A percentile compares a stretch with the other conserved stretches of the same genome.
Conservation (phyloP, 2,797 vertebrate species). For the Vespertilio murinus region DNA sequence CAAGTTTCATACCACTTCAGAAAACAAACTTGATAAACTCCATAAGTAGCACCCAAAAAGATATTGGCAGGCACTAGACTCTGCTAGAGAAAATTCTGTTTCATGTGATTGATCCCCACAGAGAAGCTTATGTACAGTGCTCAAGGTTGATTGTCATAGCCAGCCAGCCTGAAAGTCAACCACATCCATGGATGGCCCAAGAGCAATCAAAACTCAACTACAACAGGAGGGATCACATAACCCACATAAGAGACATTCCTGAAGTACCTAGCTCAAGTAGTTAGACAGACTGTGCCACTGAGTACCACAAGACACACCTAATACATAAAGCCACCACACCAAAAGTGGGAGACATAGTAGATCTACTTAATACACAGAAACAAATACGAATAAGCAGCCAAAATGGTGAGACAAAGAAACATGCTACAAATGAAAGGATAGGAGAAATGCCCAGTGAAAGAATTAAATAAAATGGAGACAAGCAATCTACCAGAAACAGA, state of each 20-base stretch:
- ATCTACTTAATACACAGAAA: not conserved
- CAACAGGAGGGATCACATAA: not conserved
- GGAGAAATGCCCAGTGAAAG: not conserved
- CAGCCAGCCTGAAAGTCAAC: not conserved
- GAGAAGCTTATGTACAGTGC: not conserved
- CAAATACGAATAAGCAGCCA: not conserved
- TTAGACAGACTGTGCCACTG: not conserved
- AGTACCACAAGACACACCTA: not conserved
- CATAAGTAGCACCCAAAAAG: not conserved
- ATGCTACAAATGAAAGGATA: not conserved
- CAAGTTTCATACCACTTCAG: not conserved
- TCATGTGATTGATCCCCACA: not conserved
- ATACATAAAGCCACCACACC: not conserved
- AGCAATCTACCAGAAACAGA: not conserved
- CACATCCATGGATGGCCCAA: not conserved
- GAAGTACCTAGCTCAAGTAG: not conserved
- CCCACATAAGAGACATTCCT: not conserved
- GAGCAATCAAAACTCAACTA: not conserved
- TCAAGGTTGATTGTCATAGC: not conserved
- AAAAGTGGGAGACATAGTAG: not conserved
- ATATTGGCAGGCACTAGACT: not conserved
- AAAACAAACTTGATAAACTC: not conserved
- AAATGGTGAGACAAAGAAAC: not conserved
- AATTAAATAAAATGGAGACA: not conserved
- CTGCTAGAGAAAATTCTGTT: not conserved